phyloP scores from a whole-genome alignment of 35 echinoderm and acorn worm genomes.

The Diadema setosum region DNA sequence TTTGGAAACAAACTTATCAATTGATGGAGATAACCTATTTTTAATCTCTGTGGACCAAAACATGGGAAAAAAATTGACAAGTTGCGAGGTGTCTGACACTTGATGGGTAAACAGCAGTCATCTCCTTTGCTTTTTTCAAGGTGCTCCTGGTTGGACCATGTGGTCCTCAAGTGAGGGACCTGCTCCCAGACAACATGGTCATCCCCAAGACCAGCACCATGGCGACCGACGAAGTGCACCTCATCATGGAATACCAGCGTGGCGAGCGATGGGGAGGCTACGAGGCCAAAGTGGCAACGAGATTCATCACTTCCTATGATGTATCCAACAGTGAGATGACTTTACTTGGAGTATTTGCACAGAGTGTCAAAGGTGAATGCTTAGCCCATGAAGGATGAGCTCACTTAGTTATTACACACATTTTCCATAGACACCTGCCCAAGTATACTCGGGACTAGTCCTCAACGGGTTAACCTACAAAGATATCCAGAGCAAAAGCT shows the following conservation, averaged over 20 bases:
- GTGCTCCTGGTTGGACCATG: constrained; percentile 80
- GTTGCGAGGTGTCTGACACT: too few relatives aligned
- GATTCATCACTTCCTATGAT: constrained; percentile 92
- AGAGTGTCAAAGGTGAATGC: constrained; percentile 53
- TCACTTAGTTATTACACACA: too few relatives aligned
- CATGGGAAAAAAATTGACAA: too few relatives aligned
- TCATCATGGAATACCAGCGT: constrained; percentile 92
- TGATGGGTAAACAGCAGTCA: too few relatives aligned
- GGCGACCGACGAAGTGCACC: constrained; percentile 81
- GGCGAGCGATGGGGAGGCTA: constrained; percentile 77
- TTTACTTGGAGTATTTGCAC: constrained; percentile 40
- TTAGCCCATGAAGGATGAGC: neutral
- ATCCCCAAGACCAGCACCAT: constrained; percentile 25
- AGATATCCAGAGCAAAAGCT: neutral
- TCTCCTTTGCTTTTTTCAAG: too few relatives aligned
- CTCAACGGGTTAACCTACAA: too few relatives aligned
- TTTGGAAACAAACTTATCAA: neutral
- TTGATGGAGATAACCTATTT: neutral
- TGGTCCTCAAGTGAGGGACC: constrained; percentile 61
- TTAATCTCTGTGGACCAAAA: too few relatives aligned
- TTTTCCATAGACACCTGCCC: too few relatives aligned
- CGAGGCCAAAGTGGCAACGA: constrained; percentile 60
- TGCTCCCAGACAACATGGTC: constrained; percentile 50
- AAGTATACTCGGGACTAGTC: too few relatives aligned
- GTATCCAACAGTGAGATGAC: constrained; percentile 68